phyloP scores from a whole-genome alignment of 2,888 invertebrate genomes.

The Digitonthophagus gazella region DNA sequence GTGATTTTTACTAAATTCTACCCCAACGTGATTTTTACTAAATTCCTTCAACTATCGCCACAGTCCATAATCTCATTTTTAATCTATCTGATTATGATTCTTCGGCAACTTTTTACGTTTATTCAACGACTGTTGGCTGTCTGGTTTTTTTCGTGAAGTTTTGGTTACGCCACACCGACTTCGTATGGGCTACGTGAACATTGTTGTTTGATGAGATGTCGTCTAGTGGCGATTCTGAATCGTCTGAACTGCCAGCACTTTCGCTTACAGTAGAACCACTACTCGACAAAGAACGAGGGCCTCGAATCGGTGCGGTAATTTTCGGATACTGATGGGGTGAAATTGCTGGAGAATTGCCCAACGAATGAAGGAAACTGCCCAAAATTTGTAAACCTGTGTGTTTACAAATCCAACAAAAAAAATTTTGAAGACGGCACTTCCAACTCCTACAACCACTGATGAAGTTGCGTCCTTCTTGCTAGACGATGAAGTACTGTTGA shows the following conservation, averaged over 20 bases:
- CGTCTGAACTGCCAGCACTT: conserved; percentile 48
- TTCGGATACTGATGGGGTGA: conserved; percentile 34
- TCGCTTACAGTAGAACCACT: conserved; percentile 49
- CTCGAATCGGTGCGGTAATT: conserved; percentile 32
- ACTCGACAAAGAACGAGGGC: conserved; percentile 45
- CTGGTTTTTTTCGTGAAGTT: conserved; percentile 27
- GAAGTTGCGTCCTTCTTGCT: too few relatives aligned
- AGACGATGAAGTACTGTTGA: too few relatives aligned
- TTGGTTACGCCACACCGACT: conserved; percentile 19
- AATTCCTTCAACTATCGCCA: background rate
- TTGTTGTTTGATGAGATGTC: conserved; percentile 48
- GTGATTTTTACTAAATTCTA: too few relatives aligned
- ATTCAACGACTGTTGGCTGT: background rate
- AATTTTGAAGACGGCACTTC: too few relatives aligned
- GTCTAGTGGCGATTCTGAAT: conserved; percentile 47
- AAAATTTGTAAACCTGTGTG: too few relatives aligned
- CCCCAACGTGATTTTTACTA: too few relatives aligned
- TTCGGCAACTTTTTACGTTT: conserved; percentile 26
- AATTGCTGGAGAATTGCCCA: conserved; percentile 30
- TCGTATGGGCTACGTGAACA: conserved; percentile 35
- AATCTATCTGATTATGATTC: conserved; percentile 27
- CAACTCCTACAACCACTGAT: too few relatives aligned
- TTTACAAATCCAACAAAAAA: too few relatives aligned
- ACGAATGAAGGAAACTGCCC: too few relatives aligned
- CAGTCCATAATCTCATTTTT: background rate